Evolutionary conservation across 1,140 invertebrate species (phyloP), one percentile per base, ranked within the genome.

Genomic region (Zaprionus nigranus): DNA sequence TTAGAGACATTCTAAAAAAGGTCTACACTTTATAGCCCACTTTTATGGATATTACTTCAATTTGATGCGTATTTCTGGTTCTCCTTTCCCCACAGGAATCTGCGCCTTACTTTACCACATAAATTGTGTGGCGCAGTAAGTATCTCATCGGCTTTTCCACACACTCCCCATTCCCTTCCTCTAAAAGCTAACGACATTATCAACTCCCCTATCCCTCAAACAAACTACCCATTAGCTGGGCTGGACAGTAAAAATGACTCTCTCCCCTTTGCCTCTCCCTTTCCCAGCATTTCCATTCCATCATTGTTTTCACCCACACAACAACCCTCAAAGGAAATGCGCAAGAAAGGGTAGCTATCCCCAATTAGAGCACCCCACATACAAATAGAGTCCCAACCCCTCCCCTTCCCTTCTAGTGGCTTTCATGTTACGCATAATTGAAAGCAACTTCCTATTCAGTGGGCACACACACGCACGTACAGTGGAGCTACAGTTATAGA

Each of bases 371-470:
- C 66, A 71, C 57, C 80, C 75, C 62, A 74, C 64, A 82, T 28
- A 40, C 51, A 58, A 54, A 54, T 57, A 71, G 38, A 5, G 6
- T 43, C 40, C 40, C n/a, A 34, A 30, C 11, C 7, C 3, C 43
- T 9, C 7, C 6, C 2, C 17, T n/a, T n/a, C 46, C 46, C 3
- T 11, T 20, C 9, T 49, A 3, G 43, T 65, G 53, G 72, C 79
- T 82, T 86, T 86, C 76, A 87, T 85, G 82, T 82, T 69, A 76
- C 82, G 75, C 82, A 85, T 86, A 85, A 85, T 86, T 86, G 76
- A 86, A 86, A 77, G 54, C 58, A 73, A 87, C 79, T 87, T 86
- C 76, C 76, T 62, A 79, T 74, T 87, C 79, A 86, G 63, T 82
- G 76, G 72, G 68, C 76, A 82, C 43, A 26, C 71, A n/a, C 30